These are phyloP conservation scores for Burhinus bistriatus DNA, from an alignment of 2,113 vertebrate species.

Conservation along the genomic window DNA sequence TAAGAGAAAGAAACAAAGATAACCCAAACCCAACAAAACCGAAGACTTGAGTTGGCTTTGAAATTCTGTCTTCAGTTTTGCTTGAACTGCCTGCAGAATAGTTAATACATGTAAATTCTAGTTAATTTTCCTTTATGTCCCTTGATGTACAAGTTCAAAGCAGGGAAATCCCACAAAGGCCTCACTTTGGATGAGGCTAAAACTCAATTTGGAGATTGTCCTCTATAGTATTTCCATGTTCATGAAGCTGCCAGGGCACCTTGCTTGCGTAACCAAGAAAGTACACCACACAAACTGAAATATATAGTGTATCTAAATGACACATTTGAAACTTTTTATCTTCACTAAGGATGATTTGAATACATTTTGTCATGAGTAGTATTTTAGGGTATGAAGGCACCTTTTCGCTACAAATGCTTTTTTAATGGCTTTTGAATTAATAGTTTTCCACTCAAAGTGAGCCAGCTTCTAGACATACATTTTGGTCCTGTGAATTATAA, in stretches of 20 bases:
- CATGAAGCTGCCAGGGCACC: background rate
- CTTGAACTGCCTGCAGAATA: background rate
- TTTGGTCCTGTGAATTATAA: background rate
- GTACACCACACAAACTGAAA: background rate
- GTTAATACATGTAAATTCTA: background rate
- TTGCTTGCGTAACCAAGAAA: background rate
- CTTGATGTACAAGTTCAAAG: background rate
- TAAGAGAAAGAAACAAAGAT: background rate
- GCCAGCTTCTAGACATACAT: background rate
- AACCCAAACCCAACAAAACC: background rate
- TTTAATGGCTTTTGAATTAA: background rate
- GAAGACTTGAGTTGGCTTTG: background rate
- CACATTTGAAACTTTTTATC: background rate
- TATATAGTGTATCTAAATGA: background rate
- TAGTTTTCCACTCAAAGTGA: background rate
- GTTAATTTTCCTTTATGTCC: background rate
- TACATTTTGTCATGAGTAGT: accelerated
- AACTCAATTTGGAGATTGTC: background rate
- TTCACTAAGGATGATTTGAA: background rate
- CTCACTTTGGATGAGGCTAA: background rate
- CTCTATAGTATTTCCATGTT: background rate
- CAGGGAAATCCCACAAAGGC: background rate
- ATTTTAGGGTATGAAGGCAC: background rate
- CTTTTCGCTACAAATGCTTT: background rate
- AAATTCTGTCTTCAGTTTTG: background rate